Base-by-base conservation (phyloP, 2,113 vertebrate species). In the Chaetorhynchus papuensis region DNA sequence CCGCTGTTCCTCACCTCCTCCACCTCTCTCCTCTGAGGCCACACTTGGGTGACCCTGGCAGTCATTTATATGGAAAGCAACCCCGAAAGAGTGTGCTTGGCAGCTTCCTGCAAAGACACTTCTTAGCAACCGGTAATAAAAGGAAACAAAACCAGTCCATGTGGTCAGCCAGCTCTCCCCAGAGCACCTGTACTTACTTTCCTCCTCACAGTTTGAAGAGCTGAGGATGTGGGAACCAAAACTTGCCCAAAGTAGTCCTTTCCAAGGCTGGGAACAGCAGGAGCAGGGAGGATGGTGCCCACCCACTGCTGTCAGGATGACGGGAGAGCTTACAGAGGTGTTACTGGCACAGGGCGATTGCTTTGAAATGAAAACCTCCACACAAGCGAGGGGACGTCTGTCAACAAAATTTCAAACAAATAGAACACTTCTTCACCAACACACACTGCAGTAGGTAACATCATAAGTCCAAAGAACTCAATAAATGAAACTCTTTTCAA, bases 241-340 rank as follows among this genome's bases (percentile, higher is more conserved):
- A 44, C 26, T 13, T 21, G 53, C 23, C 33, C 17, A 45, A 23
- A 95, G 52, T 2, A 31, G 37, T 65, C 49, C 15, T 69, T 74
- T 64, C 57, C 70, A 41, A 42, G 47, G n/a, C 60, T 65, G 44
- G 47, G 64, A 54, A 10, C 0, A 3, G 65, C 57, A 49, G 66
- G 61, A 44, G 22, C 15, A 41, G 49, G 54, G 37, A 66, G 44
- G 44, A 30, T 33, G 47, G 22, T 56, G 44, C 60, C 39, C 84
- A 63, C 21, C 16, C 83, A 4, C 39, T 41, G 16, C 0, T 22
- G 19, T 41, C 42, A 87, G 75, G 49, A 13, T 49, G 31, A 33
- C 56, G 69, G 0, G 0, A 64, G 47, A 37, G 28, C 59, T 54
- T 5, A 19, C 13, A 15, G 0, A 33, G 61, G 7, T 56, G 59